Evolutionary conservation across 2,888 invertebrate species (phyloP).

Genomic region (Stenurella melanura): DNA sequence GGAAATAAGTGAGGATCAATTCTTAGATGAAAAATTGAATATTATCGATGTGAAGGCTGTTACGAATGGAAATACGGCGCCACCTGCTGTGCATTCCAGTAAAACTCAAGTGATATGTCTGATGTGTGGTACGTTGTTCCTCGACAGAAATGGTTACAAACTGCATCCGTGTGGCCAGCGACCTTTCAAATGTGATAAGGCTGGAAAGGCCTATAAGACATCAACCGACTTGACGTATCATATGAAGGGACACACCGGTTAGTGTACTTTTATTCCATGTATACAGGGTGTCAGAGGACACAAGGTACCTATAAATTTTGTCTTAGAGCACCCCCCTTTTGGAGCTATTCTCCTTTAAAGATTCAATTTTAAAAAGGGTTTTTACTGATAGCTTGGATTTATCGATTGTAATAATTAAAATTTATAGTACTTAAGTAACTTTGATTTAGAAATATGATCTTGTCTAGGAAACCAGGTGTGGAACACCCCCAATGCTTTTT

Average conservation of each 20-base stretch:
- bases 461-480: too few species aligned
- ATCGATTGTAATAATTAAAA: too few species aligned
- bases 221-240: background rate
- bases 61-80: background rate
- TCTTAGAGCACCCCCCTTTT: too few species aligned
- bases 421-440: too few species aligned
- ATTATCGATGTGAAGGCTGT: too few species aligned
- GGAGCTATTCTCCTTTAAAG: too few species aligned
- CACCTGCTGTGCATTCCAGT: background rate
- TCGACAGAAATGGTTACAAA: background rate
- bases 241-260: slow-evolving; percentile 13
- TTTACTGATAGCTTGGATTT: too few species aligned
- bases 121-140: background rate
- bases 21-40: background rate
- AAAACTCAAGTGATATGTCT: slow-evolving; percentile 8
- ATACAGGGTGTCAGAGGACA: too few species aligned
- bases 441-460: too few species aligned
- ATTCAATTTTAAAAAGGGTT: too few species aligned
- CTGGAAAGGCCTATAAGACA: slow-evolving; percentile 1
- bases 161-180: slow-evolving; percentile 5
- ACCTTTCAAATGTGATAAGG: slow-evolving; percentile 5
- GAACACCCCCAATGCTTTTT: too few species aligned
- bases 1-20: background rate
- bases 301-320: too few species aligned
- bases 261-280: background rate